Percentiles rank a stretch among this genome's conserved stretches.
Evolutionary conservation across 2,113 vertebrate species (phyloP).

Genomic region (Clupea harengus): DNA sequence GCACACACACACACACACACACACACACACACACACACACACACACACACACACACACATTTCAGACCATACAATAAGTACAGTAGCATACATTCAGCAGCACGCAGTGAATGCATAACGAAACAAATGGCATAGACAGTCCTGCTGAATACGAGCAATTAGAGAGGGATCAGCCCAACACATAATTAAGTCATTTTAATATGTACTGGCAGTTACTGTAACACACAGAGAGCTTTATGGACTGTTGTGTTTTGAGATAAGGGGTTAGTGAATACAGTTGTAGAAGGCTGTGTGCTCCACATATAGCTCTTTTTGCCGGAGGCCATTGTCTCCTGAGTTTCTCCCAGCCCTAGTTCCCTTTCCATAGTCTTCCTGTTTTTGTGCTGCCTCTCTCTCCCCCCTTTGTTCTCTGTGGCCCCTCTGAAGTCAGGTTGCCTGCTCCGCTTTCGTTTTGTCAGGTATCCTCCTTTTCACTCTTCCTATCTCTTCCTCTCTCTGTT

Average conservation of each 20-base stretch:
- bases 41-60: background rate
- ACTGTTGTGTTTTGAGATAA: background rate
- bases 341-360: background rate
- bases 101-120: background rate
- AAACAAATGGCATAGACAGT: background rate
- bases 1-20: background rate
- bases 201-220: background rate
- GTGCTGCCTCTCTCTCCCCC: slow-evolving; percentile 22
- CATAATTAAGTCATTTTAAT: background rate
- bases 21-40: background rate
- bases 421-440: slow-evolving; percentile 44
- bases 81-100: background rate
- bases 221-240: background rate
- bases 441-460: background rate
- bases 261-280: background rate
- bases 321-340: background rate
- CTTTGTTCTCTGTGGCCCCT: slow-evolving; percentile 24
- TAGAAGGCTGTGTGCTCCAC: background rate
- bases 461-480: slow-evolving; percentile 15
- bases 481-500: slow-evolving; percentile 1
- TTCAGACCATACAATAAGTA: too few relatives aligned
- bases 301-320: background rate
- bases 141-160: background rate
- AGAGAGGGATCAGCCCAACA: background rate
- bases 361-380: slow-evolving; percentile 33